These are phyloP conservation scores for Tetragonula carbonaria DNA, from an alignment of 2,888 invertebrate species.

Conservation along the genomic window DNA sequence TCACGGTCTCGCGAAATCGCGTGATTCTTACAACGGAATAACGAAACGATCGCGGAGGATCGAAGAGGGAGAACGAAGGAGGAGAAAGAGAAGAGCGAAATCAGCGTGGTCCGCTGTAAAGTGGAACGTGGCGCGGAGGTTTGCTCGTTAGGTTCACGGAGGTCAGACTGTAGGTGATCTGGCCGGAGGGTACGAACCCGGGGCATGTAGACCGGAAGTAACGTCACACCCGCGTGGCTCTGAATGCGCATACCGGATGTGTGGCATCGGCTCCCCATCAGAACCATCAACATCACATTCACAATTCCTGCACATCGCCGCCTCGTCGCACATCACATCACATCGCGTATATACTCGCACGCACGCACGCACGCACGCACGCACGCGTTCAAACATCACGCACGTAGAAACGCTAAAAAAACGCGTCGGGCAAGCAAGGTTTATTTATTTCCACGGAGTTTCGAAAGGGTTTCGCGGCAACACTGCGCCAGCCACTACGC, in stretches of 20 bases:
- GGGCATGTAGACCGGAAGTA: constrained; percentile 84
- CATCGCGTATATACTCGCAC: constrained; percentile 60
- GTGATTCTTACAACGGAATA: no score
- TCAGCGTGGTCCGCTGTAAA: constrained; percentile 25
- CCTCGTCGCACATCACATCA: constrained; percentile 78
- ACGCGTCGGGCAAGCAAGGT: not conserved
- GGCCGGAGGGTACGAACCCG: constrained; percentile 74
- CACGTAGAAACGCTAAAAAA: constrained; percentile 4
- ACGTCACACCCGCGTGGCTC: constrained; percentile 84
- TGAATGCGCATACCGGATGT: constrained; percentile 84
- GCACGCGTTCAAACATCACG: not conserved
- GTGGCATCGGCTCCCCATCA: constrained; percentile 84
- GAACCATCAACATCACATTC: constrained; percentile 83
- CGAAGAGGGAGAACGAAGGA: not conserved
- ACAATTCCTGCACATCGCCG: constrained; percentile 79
- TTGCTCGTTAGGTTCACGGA: constrained; percentile 78
- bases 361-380: constrained; percentile 8
- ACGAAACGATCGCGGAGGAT: not conserved
- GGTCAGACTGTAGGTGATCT: constrained; percentile 82
- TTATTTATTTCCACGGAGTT: constrained; percentile 15
- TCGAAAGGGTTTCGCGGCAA: constrained; percentile 1
- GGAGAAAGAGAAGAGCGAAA: constrained; percentile 12
- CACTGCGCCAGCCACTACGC: not conserved
- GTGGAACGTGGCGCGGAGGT: constrained; percentile 66
- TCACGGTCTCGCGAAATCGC: no score